Base-by-base conservation (phyloP, 2,113 vertebrate genomes). In the Tringa solitaria region DNA sequence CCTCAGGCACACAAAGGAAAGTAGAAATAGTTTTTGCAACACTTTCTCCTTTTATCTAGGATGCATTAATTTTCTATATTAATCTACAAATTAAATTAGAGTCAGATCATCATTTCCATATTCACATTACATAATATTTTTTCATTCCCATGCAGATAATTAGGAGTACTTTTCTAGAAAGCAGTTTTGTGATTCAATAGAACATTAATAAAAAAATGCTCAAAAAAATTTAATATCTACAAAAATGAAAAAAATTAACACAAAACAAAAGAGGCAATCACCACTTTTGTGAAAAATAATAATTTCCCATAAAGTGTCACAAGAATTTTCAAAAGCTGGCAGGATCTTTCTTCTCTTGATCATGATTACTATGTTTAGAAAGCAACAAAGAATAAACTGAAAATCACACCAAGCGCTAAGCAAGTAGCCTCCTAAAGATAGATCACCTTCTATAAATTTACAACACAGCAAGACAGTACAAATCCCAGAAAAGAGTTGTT, bases 401-500 rank as follows among this genome's bases (percentile, higher is more conserved):
- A 93, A 8, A 75, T 64, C 51, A 51, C 8, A 43, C 18, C 14
- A 78, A 59, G 21, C 28, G 24, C 37, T 59, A 72, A 74, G n/a
- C 22, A 83, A 90, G 51, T 19, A 60, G 20, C 14, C 37, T 77
- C 33, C 56, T 88, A 54, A 88, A 67, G 41, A 73, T 20, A 90
- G 68, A 94, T 84, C 60, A 92, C 56, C 27, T 43, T 65, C 63
- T 80, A 46, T 75, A 92, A 77, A 93, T 89, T 78, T 91, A 18
- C 16, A 91, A 56, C 48, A 51, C 46, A 86, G 39, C 64, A 92
- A 5, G 17, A 95, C 33, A 81, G 43, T 59, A 75, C 39, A 84
- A 94, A 90, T 95, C 96, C 85, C 83, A 86, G 60, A 81, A 88
- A 83, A 63, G 12, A 28, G 33, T 27, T 57, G 46, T 45, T 92